Evolutionary conservation across 2,888 invertebrate species (phyloP).

Genomic region (Liodrosophila aerea): DNA sequence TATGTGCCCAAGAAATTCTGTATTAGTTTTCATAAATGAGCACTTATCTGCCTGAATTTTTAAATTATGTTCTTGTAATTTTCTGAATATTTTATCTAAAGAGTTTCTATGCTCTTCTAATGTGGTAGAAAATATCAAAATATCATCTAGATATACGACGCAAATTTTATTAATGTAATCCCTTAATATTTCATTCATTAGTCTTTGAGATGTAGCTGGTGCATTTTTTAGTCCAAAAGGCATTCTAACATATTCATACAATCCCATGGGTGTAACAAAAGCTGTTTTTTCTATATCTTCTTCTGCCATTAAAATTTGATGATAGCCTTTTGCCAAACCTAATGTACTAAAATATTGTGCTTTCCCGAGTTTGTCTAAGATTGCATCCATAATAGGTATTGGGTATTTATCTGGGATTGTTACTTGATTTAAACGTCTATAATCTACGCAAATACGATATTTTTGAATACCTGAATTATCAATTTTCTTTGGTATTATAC

Average conservation of each 20-base stretch:
- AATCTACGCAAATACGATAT: too few species aligned
- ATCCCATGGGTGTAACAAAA: too few species aligned
- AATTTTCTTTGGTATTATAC: constrained; percentile 4
- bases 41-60: constrained; percentile 11
- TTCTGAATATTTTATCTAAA: not conserved
- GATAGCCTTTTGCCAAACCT: too few species aligned
- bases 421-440: too few species aligned
- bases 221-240: constrained; percentile 2
- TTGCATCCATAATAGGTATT: too few species aligned
- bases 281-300: too few species aligned
- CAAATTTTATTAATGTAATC: constrained; percentile 1
- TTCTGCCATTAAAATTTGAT: too few species aligned
- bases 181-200: constrained; percentile 1
- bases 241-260: too few species aligned
- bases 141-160: constrained; percentile 5
- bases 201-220: constrained; percentile 3
- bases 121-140: constrained; percentile 1
- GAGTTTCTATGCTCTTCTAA: not conserved
- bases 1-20: constrained; percentile 7
- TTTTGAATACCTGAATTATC: too few species aligned
- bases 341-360: too few species aligned
- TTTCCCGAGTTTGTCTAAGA: too few species aligned
- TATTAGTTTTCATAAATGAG: constrained; percentile 3
- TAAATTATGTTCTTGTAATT: constrained; percentile 1
- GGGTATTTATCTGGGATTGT: too few species aligned